Evolutionary conservation across 1,140 invertebrate genomes (phyloP), one percentile per base, ranked within the genome.

Genomic region (Bombus huntii): DNA sequence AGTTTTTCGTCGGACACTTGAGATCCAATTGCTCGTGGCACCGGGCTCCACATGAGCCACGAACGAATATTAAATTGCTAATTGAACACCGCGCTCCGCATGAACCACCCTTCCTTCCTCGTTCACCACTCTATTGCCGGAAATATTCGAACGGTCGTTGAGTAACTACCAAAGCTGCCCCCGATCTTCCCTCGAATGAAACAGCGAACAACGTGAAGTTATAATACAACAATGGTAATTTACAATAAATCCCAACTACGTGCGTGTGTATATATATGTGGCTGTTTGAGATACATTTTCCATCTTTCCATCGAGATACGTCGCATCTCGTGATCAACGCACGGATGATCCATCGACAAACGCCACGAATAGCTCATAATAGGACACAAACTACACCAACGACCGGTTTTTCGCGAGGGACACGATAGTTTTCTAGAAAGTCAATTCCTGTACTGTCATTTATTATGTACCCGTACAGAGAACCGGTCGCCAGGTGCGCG

Each of bases 401-500:
- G 31, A 71, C 31, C 15, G 37, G 59, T 80, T 28, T 53, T 28
- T 39, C 18, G 34, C 31, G 81, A 18, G 25, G 75, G 71, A 42
- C 81, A 57, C 47, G 87, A 77, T 82, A 86, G 81, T 90, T 90
- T 90, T 86, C 76, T 77, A 90, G 83, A 80, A 90, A 90, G 79
- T 80, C 71, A 65, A 85, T 82, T 85, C 72, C 62, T 73, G 39
- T 74, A 53, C 39, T 80, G 82, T 86, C 87, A 85, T 90, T 90
- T 90, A 90, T 88, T 88, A 88, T 42, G 44, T 62, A 79, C 71
- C 53, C 71, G 73, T 59, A 77, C 25, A 70, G 57, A 59, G 47
- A 90, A 90, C 89, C 86, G 89, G 86, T 88, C 83, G 86, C 89
- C 89, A 84, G 89, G 68, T 88, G 76, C 87, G 75, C 76, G 34